A percentile compares a stretch with the other conserved stretches of the same genome.
Conservation (phyloP, 2,888 invertebrate species). For the Erynnis tages region DNA sequence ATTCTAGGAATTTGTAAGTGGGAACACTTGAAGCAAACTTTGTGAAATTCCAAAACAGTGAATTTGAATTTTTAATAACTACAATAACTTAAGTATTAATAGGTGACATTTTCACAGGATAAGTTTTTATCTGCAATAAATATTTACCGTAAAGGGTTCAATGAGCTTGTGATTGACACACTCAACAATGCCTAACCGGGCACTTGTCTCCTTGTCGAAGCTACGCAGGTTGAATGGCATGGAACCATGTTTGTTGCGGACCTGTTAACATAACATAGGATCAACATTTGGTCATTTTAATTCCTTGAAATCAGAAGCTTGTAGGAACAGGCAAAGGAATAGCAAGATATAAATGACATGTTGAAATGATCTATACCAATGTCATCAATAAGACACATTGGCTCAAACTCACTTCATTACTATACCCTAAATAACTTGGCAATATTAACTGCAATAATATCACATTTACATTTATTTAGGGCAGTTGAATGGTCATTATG, state of each 20-base stretch:
- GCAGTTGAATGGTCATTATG: too few relatives aligned
- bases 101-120: too few relatives aligned
- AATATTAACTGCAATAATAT: constrained; percentile 32
- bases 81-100: too few relatives aligned
- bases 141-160: constrained; percentile 96
- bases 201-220: constrained; percentile 98
- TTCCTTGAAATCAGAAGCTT: too few relatives aligned
- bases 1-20: too few relatives aligned
- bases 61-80: too few relatives aligned
- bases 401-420: constrained; percentile 52
- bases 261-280: constrained; percentile 57
- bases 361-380: constrained; percentile 52
- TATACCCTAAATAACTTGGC: constrained; percentile 42
- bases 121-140: too few relatives aligned
- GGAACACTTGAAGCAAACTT: too few relatives aligned
- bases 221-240: constrained; percentile 98
- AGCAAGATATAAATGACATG: constrained; percentile 32
- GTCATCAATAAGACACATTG: constrained; percentile 38
- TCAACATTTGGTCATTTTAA: too few relatives aligned
- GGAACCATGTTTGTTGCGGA: constrained; percentile 94
- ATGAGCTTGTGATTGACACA: constrained; percentile 99
- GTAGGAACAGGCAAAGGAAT: too few relatives aligned
- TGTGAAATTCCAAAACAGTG: too few relatives aligned
- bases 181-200: constrained; percentile 98
- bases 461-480: constrained; percentile 16